These are phyloP conservation scores for Porites cylindrica DNA, from an alignment of 92 coral and sea anemone species.

Conservation along the genomic window DNA sequence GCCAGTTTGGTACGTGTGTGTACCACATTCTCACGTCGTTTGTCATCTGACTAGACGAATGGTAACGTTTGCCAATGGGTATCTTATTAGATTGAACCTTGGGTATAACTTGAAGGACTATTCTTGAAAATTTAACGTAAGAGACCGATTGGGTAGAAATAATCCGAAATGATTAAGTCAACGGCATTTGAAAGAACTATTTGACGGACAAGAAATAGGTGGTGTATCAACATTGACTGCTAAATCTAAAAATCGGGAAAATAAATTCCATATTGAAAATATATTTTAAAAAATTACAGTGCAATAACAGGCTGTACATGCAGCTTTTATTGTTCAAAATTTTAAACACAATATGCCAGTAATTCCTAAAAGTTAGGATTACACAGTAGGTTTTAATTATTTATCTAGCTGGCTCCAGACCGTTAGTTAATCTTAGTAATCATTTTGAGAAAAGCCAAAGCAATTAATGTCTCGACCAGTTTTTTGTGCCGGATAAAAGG, in stretches of 20 bases:
- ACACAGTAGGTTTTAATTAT: conserved; percentile 9
- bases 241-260: not conserved
- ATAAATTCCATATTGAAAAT: not conserved
- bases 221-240: not conserved
- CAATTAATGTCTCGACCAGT: not conserved
- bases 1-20: no score
- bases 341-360: not conserved
- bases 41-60: no score
- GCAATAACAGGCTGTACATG: not conserved
- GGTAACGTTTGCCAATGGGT: no score
- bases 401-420: conserved; percentile 23
- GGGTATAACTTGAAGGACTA: no score
- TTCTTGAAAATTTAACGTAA: no score
- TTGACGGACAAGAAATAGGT: not conserved
- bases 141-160: no score
- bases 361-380: not conserved
- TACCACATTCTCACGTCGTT: no score
- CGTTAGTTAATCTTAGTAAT: conserved; percentile 11
- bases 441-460: conserved; percentile 6
- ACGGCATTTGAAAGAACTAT: not conserved
- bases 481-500: not conserved
- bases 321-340: not conserved
- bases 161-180: no score
- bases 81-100: no score
- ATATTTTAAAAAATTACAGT: not conserved